Evolutionary conservation across 2,888 invertebrate species (phyloP), one percentile per base, ranked within the genome.

Genomic region (Pedicia rivosa): DNA sequence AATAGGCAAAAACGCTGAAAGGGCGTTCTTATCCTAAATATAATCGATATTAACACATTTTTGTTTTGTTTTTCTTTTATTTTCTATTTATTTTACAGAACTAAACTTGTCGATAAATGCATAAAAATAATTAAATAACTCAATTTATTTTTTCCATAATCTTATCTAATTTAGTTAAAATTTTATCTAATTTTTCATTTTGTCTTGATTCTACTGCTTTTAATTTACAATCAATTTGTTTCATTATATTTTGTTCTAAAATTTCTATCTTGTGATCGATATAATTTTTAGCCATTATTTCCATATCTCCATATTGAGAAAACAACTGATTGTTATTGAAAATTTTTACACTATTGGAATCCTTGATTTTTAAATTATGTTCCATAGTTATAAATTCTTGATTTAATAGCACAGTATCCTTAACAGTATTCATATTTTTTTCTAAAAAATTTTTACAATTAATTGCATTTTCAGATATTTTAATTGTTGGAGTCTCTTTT

Each of bases 171-270:
- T 55, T 28, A 15, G 40, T 44, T 25, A 58, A 40, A 22, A 61
- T 54, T 44, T 43, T 45, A 28, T 58, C 48, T 2, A 60, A 36
- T 39, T 55, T 59, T 9, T 43, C 38, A 13, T 47, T 45, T 36
- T 56, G 58, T 12, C 47, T 37, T 16, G 46, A 35, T 31, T 55
- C 53, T 22, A 53, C 46, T 10, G 41, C 44, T 2, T 49, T 44
- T n/a, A 60, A 42, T 35, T 47, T 47, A 32, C 41, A 38, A 2
- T 45, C 39, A 20, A 38, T 29, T n/a, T 35, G 31, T 31, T 31
- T 28, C 13, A 10, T 24, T 19, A 59, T 43, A 8, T 37, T 43
- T 1, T 20, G 36, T 37, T 57, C 52, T n/a, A 55, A 25, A 31
- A 51, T 44, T 5, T 42, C 34, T 5, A 59, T 44, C 20, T 47